Base-by-base conservation (phyloP, 2,113 vertebrate genomes). In the Nycticebus coucang region DNA sequence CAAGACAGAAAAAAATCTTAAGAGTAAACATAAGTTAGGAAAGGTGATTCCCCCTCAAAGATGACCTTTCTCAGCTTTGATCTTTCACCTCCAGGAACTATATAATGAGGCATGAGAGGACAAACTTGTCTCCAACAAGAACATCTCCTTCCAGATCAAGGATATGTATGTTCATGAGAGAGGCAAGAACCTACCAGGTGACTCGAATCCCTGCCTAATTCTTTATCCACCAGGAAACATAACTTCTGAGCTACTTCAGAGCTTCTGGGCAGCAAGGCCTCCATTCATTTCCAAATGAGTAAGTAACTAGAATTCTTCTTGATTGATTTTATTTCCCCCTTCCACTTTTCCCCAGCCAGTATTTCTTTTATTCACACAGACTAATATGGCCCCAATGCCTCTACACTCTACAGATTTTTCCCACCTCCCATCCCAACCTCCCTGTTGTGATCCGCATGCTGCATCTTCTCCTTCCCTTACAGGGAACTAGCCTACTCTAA, bases 31-130 rank as follows among this genome's bases (percentile, higher is more conserved):
- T 87, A 53, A 77, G 96, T 93, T 89, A 97, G 91, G 87, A 97
- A 97, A 97, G 87, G 55, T n/a, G 50, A 91, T 94, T 95, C 45
- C 41, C 33, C 15, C 41, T 68, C 69, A 84, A 87, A 84, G 35
- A 50, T 62, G 21, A 50, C 71, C 22, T 78, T 85, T 89, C 95
- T 93, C 94, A 88, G 64, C 95, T 97, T 97, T 97, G 95, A 96
- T 94, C 88, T 97, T 97, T 97, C 90, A 98, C 95, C 83, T 97
- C 69, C 33, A 45, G 26, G 24, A 55, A 82, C 69, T 69, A 30
- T 10, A 83, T 35, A 90, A 93, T n/a, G 17, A 91, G 74, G 37
- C 68, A 69, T 13, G 26, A 60, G 30, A 86, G 30, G 83, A 82
- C 82, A 91, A 89, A 86, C 55, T 37, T 78, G 28, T 93, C 71